phyloP scores from a whole-genome alignment of 2,113 vertebrate species.

The Haemorhous mexicanus region DNA sequence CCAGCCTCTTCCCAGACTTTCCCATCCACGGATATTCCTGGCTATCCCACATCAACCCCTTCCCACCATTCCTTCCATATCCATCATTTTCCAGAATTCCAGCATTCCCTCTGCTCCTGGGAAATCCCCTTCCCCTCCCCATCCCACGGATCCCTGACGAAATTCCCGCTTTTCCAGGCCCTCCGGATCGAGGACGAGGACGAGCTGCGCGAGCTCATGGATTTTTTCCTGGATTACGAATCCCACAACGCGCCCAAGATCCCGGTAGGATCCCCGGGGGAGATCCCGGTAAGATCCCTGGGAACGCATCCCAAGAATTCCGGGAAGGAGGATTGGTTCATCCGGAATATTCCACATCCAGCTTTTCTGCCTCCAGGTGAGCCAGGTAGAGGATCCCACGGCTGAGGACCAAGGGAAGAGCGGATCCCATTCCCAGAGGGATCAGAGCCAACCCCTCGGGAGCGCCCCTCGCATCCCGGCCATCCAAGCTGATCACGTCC shows the following conservation, averaged over 20 bases:
- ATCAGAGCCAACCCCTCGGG: neutral
- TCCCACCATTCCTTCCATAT: neutral
- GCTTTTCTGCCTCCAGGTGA: neutral
- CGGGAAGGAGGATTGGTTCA: neutral
- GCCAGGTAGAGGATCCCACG: accelerated
- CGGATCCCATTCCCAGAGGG: accelerated
- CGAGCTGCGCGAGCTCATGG: neutral
- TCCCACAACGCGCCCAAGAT: neutral
- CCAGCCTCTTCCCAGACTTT: neutral
- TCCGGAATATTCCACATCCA: neutral
- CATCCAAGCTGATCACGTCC: neutral
- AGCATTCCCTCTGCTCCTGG: neutral
- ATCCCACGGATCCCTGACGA: accelerated
- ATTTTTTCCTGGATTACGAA: constrained; percentile 1
- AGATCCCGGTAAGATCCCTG: neutral
- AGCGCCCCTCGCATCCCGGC: neutral
- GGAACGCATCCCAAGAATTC: neutral
- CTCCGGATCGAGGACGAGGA: neutral
- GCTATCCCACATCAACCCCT: neutral
- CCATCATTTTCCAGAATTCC: accelerated
- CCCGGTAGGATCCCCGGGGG: neutral
- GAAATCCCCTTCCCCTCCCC: neutral
- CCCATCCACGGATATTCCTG: accelerated
- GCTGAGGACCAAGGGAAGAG: accelerated
- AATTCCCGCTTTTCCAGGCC: neutral